phyloP scores from a whole-genome alignment of 2,888 invertebrate genomes.

The Hipparchia sbordonii region DNA sequence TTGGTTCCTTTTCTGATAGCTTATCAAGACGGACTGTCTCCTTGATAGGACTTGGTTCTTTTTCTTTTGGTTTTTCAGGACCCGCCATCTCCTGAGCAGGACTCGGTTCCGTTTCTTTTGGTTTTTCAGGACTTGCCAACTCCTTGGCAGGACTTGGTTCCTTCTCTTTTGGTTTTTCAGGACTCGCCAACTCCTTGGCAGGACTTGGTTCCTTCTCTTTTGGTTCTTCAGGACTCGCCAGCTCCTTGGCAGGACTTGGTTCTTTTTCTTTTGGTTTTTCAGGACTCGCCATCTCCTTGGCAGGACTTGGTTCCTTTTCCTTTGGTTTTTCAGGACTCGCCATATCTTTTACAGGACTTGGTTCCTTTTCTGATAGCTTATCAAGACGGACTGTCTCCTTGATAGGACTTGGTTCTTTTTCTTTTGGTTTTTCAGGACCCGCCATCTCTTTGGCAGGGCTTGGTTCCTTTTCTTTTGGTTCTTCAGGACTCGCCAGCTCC shows the following conservation, averaged over 20 bases:
- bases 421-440: too few relatives aligned
- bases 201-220: background rate
- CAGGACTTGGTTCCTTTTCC: too few relatives aligned
- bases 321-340: too few relatives aligned
- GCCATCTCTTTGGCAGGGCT: background rate
- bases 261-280: too few relatives aligned
- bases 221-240: slow-evolving; percentile 4
- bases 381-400: background rate
- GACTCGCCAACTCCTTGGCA: slow-evolving; percentile 24
- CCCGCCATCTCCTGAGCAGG: background rate
- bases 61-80: background rate
- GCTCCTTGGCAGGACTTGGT: too few relatives aligned
- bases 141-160: background rate
- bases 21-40: background rate
- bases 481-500: slow-evolving; percentile 13
- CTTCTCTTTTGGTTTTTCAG: background rate
- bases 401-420: background rate
- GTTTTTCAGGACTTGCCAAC: background rate
- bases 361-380: slow-evolving; percentile 22
- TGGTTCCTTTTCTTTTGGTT: background rate
- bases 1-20: background rate
- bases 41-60: background rate
- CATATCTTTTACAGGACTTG: slow-evolving; percentile 27
- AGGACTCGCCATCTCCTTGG: too few relatives aligned
- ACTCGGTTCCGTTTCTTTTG: too few relatives aligned